phyloP scores from a whole-genome alignment of 2,797 vertebrate species.

The Tokudaia muenninki region DNA sequence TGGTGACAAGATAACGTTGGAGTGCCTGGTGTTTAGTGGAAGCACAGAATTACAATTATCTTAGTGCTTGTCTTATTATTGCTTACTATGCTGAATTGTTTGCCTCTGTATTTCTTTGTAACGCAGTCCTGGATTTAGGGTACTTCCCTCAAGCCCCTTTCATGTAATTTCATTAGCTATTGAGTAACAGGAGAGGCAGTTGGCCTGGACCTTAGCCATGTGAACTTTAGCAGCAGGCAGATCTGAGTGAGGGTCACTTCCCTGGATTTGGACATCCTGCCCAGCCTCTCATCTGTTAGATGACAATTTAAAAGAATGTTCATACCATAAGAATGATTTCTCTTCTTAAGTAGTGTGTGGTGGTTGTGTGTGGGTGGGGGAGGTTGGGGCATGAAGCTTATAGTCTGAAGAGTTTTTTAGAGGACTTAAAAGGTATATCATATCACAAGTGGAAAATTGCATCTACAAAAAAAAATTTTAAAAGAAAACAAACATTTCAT shows the following conservation, averaged over 20 bases:
- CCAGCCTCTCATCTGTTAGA: neutral
- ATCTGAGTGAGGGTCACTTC: neutral
- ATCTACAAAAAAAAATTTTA: neutral
- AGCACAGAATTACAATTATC: neutral
- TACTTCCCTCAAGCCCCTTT: neutral
- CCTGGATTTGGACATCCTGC: neutral
- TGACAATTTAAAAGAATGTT: neutral
- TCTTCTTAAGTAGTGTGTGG: neutral
- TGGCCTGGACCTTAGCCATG: neutral
- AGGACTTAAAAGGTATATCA: neutral
- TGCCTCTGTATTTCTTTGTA: neutral
- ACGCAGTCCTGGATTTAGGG: neutral
- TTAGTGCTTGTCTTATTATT: neutral
- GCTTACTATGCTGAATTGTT: neutral
- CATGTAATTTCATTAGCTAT: neutral
- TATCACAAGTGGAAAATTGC: neutral
- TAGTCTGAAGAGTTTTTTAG: neutral
- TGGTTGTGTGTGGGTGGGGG: too few species aligned
- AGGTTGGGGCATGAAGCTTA: neutral
- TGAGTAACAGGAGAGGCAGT: neutral
- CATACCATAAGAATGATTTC: neutral
- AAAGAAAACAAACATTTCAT: neutral
- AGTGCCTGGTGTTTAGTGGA: neutral
- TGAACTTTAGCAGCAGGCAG: neutral
- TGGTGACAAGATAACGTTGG: neutral